A percentile compares a stretch with the other conserved stretches of the same genome.
Evolutionary conservation across 2,888 invertebrate genomes (phyloP).

Genomic region (Ormyrus rosae): DNA sequence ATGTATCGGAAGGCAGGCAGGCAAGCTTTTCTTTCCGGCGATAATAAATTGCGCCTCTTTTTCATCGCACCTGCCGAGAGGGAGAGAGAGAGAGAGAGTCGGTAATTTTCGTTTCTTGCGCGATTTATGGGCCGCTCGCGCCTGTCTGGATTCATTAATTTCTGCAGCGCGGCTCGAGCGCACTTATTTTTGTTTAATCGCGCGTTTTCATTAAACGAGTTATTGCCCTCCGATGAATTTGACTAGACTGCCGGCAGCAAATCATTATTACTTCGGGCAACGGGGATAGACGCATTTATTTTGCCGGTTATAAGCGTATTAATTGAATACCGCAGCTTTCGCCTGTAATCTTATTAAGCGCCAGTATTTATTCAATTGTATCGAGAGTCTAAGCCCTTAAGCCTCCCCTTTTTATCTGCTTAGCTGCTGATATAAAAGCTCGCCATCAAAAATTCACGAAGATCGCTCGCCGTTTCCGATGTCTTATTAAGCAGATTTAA

Average conservation of each 20-base stretch:
- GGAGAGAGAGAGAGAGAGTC: neutral
- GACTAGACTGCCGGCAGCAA: too few relatives aligned
- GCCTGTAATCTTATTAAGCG: neutral
- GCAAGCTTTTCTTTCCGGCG: conserved; percentile 10
- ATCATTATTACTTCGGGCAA: too few relatives aligned
- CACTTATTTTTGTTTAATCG: conserved; percentile 29
- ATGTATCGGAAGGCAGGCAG: neutral
- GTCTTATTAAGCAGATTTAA: too few relatives aligned
- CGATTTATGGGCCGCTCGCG: conserved; percentile 37
- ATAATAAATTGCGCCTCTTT: conserved; percentile 49
- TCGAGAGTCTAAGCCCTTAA: neutral
- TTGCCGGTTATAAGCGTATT: too few relatives aligned
- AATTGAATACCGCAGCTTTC: neutral
- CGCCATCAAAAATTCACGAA: too few relatives aligned
- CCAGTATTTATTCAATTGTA: neutral
- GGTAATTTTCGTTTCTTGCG: conserved; percentile 41
- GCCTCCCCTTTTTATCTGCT: neutral
- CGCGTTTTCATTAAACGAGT: conserved; percentile 6
- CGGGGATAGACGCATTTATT: too few relatives aligned
- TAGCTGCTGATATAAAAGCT: too few relatives aligned
- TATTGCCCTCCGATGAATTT: conserved; percentile 6
- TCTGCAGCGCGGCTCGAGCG: neutral
- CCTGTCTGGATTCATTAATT: conserved; percentile 38
- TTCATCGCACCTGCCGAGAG: conserved; percentile 47
- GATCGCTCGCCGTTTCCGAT: too few relatives aligned